Percentiles rank a stretch among this genome's conserved stretches.
These are phyloP conservation scores for Cryptocephalus primarius DNA, from an alignment of 2,888 invertebrate species.

Conservation along the genomic window DNA sequence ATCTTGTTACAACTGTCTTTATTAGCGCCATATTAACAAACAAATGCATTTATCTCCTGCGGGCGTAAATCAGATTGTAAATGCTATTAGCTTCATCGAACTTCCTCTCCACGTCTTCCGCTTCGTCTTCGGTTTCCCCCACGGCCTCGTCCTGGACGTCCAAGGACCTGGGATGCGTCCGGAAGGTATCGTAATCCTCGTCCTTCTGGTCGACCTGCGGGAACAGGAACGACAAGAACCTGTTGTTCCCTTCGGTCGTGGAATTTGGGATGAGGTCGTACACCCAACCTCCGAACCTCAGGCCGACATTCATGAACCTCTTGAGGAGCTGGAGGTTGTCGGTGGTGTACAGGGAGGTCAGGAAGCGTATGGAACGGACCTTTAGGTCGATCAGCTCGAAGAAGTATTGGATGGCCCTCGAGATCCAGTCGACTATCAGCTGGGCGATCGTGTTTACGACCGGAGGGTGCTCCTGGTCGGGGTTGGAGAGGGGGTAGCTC, in stretches of 20 bases:
- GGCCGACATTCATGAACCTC: constrained; percentile 11
- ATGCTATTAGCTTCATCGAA: no score
- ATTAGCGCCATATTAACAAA: no score
- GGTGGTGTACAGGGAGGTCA: constrained; percentile 18
- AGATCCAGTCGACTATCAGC: constrained; percentile 7
- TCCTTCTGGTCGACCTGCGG: constrained; percentile 2
- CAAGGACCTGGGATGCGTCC: no score
- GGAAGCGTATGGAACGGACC: constrained; percentile 15
- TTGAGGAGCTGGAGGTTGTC: constrained; percentile 22
- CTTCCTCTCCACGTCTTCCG: no score
- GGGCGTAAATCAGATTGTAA: no score
- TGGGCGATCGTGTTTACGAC: constrained; percentile 4
- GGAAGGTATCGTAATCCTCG: no score
- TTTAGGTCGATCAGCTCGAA: constrained; percentile 21
- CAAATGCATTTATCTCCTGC: no score
- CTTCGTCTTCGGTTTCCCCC: no score
- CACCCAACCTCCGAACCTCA: constrained; percentile 11
- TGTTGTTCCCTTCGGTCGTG: constrained; percentile 5
- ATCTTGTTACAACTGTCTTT: no score
- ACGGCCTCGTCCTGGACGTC: no score
- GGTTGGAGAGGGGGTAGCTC: no score
- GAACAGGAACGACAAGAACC: constrained; percentile 7
- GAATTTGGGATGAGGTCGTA: constrained; percentile 9
- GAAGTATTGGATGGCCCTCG: constrained; percentile 11
- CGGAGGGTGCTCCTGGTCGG: background rate